Percentiles rank a stretch among this genome's conserved stretches.
Conservation (phyloP, 2,797 vertebrate species). For the Luscinia luscinia region DNA sequence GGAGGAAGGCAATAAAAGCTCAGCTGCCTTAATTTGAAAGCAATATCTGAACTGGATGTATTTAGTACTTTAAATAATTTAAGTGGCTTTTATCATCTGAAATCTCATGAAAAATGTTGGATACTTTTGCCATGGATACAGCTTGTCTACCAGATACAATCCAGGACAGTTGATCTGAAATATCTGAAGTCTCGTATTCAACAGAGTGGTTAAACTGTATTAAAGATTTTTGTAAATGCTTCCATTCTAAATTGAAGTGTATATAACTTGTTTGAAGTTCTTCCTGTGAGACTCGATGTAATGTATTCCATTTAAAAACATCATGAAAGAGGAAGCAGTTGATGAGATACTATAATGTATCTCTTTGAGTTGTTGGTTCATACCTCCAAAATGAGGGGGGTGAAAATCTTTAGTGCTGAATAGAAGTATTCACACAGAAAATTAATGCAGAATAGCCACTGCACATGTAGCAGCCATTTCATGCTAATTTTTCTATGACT, state of each 20-base stretch:
- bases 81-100: neutral
- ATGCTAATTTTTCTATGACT: slow-evolving; percentile 42
- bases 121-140: neutral
- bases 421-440: slow-evolving; percentile 50
- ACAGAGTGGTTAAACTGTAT: neutral
- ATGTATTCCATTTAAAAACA: neutral
- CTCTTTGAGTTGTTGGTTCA: slow-evolving; percentile 8
- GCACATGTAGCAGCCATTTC: slow-evolving; percentile 40
- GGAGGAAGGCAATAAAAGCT: neutral
- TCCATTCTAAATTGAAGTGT: neutral
- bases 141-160: neutral
- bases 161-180: neutral
- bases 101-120: neutral
- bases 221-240: neutral
- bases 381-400: neutral
- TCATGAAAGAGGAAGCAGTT: neutral
- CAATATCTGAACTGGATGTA: neutral
- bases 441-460: slow-evolving; percentile 27
- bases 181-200: neutral
- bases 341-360: neutral
- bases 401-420: slow-evolving; percentile 8
- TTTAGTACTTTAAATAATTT: neutral
- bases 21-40: neutral
- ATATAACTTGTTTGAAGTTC: neutral
- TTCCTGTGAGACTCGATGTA: neutral